Conservation (phyloP, 64 coral and sea anemone species). For the Acropora yongei region DNA sequence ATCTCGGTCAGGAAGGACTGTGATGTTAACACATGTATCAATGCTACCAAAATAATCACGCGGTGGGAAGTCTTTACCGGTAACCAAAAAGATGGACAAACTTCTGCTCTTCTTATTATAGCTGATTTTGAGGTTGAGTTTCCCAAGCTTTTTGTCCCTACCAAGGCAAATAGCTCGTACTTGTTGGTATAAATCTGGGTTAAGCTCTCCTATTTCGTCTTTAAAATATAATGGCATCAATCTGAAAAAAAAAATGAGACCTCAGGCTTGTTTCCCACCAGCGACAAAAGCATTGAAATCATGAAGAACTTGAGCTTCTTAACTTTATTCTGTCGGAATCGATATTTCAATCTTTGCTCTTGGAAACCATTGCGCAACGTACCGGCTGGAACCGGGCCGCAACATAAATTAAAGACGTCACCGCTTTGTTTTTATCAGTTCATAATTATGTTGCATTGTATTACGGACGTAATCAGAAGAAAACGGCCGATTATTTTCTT, state of each 20-base stretch:
- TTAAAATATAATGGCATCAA: slow-evolving; percentile 74
- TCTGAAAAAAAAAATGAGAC: slow-evolving; percentile 14
- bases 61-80: slow-evolving; percentile 81
- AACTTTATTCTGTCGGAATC: too few relatives aligned
- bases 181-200: slow-evolving; percentile 66
- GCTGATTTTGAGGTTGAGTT: slow-evolving; percentile 71
- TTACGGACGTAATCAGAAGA: too few relatives aligned
- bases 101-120: slow-evolving; percentile 74
- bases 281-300: too few relatives aligned
- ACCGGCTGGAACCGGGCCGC: too few relatives aligned
- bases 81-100: slow-evolving; percentile 65
- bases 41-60: slow-evolving; percentile 88
- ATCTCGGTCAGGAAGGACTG: slow-evolving; percentile 82
- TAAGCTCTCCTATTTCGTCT: slow-evolving; percentile 66
- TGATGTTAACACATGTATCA: slow-evolving; percentile 87
- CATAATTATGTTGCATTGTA: too few relatives aligned
- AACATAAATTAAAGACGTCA: too few relatives aligned
- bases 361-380: too few relatives aligned
- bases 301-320: too few relatives aligned
- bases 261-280: too few relatives aligned
- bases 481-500: too few relatives aligned
- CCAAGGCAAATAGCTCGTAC: slow-evolving; percentile 60
- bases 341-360: too few relatives aligned
- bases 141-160: slow-evolving; percentile 63
- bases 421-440: too few relatives aligned